A percentile compares a stretch with the other conserved stretches of the same genome.
phyloP scores from a whole-genome alignment of 2,888 invertebrate species.

The Campoplex capitator region DNA sequence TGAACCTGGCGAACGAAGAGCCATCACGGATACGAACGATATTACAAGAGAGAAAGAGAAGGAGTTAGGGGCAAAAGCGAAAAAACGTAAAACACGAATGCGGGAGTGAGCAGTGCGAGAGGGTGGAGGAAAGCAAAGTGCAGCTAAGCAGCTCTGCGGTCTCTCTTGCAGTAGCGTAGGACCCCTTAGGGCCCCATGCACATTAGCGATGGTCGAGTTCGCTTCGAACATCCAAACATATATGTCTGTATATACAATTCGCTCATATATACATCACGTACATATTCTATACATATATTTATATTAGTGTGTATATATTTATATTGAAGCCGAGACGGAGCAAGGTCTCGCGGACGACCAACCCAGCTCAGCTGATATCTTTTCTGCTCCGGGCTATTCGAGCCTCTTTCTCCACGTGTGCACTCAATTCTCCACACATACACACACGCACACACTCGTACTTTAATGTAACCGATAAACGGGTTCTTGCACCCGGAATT shows the following conservation, averaged over 20 bases:
- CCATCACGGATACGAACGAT: conserved; percentile 64
- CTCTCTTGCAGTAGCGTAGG: conserved; percentile 70
- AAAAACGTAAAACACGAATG: conserved; percentile 76
- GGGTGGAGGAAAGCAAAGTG: conserved; percentile 78
- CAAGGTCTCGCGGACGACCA: conserved; percentile 63
- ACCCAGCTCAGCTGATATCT: conserved; percentile 67
- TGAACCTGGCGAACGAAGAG: conserved; percentile 67
- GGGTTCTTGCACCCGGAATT: conserved; percentile 68
- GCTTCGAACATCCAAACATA: conserved; percentile 44
- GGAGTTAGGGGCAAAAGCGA: conserved; percentile 62
- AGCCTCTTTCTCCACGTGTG: conserved; percentile 19
- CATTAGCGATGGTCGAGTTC: conserved; percentile 45
- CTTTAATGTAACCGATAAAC: conserved; percentile 61
- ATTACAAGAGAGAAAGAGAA: conserved; percentile 65
- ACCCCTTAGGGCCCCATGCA: conserved; percentile 60
- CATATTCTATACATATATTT: not conserved
- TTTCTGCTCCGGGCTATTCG: conserved; percentile 45
- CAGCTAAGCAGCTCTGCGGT: conserved; percentile 75
- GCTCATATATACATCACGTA: not conserved
- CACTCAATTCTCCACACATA: not conserved
- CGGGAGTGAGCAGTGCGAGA: conserved; percentile 59
- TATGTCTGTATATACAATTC: conserved; percentile 1
- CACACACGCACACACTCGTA: not conserved
- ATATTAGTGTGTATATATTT: not conserved
- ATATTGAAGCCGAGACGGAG: conserved; percentile 42